Percentiles rank a stretch among this genome's conserved stretches.
Conservation (phyloP, 2,113 vertebrate genomes). For the Prietella phreatophila region DNA sequence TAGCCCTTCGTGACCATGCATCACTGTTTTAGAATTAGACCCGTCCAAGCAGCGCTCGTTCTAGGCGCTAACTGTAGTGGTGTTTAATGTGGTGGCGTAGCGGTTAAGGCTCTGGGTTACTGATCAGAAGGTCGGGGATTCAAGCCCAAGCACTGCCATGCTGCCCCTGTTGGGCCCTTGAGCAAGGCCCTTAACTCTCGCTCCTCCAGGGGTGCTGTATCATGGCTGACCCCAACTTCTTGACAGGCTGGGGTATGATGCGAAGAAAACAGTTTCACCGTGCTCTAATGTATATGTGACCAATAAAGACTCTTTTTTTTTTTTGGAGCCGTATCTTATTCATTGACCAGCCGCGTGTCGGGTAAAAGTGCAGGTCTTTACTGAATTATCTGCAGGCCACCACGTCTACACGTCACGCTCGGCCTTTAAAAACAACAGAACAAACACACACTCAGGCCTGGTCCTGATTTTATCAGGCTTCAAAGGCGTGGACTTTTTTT, state of each 20-base stretch:
- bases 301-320: background rate
- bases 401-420: background rate
- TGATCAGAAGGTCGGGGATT: too few relatives aligned
- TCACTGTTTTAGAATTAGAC: background rate
- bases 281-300: too few relatives aligned
- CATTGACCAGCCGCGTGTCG: background rate
- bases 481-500: conserved; percentile 16
- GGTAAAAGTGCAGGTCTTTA: background rate
- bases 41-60: background rate
- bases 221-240: too few relatives aligned
- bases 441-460: conserved; percentile 22
- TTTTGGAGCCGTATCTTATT: background rate
- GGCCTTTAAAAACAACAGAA: conserved; percentile 36
- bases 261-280: too few relatives aligned
- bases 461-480: conserved; percentile 36
- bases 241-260: too few relatives aligned
- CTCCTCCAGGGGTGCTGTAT: too few relatives aligned
- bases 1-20: background rate
- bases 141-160: too few relatives aligned
- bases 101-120: too few relatives aligned
- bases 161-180: too few relatives aligned
- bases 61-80: background rate
- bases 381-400: background rate
- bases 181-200: too few relatives aligned
- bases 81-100: too few relatives aligned